These are phyloP conservation scores for Drosophila nikananu DNA, from an alignment of 1,140 invertebrate genomes.

Conservation along the genomic window DNA sequence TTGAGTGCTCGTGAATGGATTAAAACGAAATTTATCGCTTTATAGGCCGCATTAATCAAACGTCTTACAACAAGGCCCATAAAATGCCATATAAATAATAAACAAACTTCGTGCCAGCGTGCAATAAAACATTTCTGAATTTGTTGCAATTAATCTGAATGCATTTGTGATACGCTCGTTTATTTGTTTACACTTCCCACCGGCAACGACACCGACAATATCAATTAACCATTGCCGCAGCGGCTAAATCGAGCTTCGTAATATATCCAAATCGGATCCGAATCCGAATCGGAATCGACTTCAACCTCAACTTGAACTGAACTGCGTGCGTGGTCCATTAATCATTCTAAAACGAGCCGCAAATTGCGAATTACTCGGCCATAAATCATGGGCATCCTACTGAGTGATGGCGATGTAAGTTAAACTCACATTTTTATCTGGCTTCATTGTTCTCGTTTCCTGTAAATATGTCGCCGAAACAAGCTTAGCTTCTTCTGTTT, in stretches of 20 bases:
- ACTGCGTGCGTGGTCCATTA: constrained; percentile 42
- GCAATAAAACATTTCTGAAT: constrained; percentile 48
- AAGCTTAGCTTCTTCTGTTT: constrained; percentile 8
- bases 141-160: constrained; percentile 63
- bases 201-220: constrained; percentile 35
- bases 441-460: constrained; percentile 18
- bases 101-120: constrained; percentile 52
- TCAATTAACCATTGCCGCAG: constrained; percentile 37
- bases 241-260: constrained; percentile 4
- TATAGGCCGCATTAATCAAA: constrained; percentile 70
- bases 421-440: constrained; percentile 30
- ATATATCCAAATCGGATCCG: constrained; percentile 15
- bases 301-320: constrained; percentile 36
- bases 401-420: constrained; percentile 84
- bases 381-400: constrained; percentile 81
- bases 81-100: constrained; percentile 66
- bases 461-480: constrained; percentile 22
- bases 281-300: not conserved
- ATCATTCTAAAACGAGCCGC: constrained; percentile 56
- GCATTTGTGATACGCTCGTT: constrained; percentile 43
- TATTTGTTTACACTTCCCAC: constrained; percentile 49
- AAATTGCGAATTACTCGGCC: constrained; percentile 35
- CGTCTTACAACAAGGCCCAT: constrained; percentile 61
- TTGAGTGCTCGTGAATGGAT: constrained; percentile 77
- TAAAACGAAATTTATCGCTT: constrained; percentile 69